These are phyloP conservation scores for Microlaimidae sp. DNA, from an alignment of 2,888 invertebrate species.

Conservation along the genomic window DNA sequence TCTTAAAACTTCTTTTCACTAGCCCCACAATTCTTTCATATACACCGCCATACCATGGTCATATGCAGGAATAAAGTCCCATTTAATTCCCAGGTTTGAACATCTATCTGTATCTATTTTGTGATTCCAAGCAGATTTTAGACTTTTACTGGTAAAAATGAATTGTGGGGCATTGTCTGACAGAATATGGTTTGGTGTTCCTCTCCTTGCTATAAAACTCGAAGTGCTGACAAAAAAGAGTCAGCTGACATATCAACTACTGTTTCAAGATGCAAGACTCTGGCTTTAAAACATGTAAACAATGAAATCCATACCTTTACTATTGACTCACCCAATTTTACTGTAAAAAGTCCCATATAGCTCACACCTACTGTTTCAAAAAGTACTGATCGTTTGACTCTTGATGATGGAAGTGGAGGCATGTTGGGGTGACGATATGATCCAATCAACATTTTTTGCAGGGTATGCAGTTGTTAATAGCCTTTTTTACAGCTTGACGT, in stretches of 20 bases:
- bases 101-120: neutral
- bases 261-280: slow-evolving; percentile 32
- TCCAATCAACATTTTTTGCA: neutral
- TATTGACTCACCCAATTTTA: slow-evolving; percentile 22
- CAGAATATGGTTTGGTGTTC: slow-evolving; percentile 23
- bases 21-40: neutral
- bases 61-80: slow-evolving; percentile 35
- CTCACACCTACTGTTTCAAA: neutral
- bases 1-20: neutral
- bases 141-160: slow-evolving; percentile 21
- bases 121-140: slow-evolving; percentile 4
- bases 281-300: slow-evolving; percentile 35
- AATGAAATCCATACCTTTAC: slow-evolving; percentile 26
- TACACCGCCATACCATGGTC: slow-evolving; percentile 21
- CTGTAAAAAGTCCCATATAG: neutral
- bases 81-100: slow-evolving; percentile 14
- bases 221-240: slow-evolving; percentile 26
- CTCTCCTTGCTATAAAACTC: slow-evolving; percentile 29
- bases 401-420: neutral
- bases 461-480: neutral
- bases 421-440: neutral
- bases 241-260: slow-evolving; percentile 23
- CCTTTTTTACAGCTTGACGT: neutral
- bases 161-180: slow-evolving; percentile 37
- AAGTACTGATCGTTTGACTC: neutral